Evolutionary conservation across 2,888 invertebrate genomes (phyloP), one percentile per base, ranked within the genome.

Genomic region (Seira ritae): DNA sequence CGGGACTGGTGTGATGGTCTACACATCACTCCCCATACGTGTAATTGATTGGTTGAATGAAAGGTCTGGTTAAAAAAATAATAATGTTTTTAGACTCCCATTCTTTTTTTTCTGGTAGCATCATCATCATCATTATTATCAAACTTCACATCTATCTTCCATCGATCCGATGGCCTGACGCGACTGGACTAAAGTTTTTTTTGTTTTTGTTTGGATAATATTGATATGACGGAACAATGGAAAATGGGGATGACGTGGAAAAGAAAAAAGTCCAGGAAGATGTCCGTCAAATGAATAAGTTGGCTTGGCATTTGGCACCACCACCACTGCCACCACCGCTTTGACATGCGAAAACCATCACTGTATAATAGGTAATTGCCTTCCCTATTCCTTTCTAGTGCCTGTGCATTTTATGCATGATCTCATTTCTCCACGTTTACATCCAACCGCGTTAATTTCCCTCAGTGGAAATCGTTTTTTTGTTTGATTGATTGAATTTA

Each of bases 221-320:
- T n/a, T n/a, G n/a, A n/a, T n/a, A n/a, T n/a, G n/a, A n/a, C n/a
- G n/a, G n/a, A n/a, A 31, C 31, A 31, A 31, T 31, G 75, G 73
- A 72, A 80, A 84, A 76, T 66, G 80, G 75, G 78, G 68, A 77
- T 71, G 79, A 70, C 77, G 76, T 73, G 79, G 19, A 66, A 77
- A 77, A 62, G 55, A 42, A 24, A 42, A 24, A 65, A 60, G 80
- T 84, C 80, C 87, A 86, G 88, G 88, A 88, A 87, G 86, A 84
- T 86, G 87, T 79, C 86, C 83, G 86, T 87, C 88, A 85, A 4
- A 31, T 8, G 8, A 31, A 31, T 31, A 31, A 31, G 31, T 80
- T 86, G 85, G 74, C 66, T 80, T 86, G 85, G 74, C 66, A 22
- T 22, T 67, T 15, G 20, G n/a, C 67, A 17, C 15, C 17, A 8